Evolutionary conservation across 2,797 vertebrate species (phyloP), one percentile per base, ranked within the genome.

Genomic region (Lepus oiostolus): DNA sequence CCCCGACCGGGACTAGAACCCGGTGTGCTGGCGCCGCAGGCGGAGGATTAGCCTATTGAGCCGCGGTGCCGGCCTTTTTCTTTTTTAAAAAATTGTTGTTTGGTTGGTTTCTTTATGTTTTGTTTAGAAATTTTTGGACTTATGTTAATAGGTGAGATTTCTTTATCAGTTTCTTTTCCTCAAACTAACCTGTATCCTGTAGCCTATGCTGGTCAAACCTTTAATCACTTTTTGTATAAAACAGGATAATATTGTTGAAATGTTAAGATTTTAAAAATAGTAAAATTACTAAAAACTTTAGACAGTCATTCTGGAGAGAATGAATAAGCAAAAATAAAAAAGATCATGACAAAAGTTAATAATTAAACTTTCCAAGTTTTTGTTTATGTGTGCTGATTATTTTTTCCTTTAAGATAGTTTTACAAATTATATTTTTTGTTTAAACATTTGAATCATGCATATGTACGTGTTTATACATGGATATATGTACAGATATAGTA

Each of bases 401-500:
- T 71, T 60, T 82, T 79, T 71, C 54, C 22, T 4, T 47, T 82
- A 13, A 42, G 62, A 12, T 63, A 74, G 67, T 75, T 62, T 68
- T 87, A 82, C 16, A 71, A 32, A 54, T 87, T 71, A 7, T 72
- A 62, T 52, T 28, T 58, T 62, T 94, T 84, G 58, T n/a, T 92
- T 72, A 65, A 91, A 47, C 50, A 28, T 42, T 54, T 90, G 65
- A 77, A 63, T 24, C 5, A 71, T 72, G 63, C 19, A 17, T 32
- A 50, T 68, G 4, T 58, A 58, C 19, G 54, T 12, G 11, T 16
- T 16, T 58, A 58, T 58, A 16, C 19, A 21, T 21, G 1, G 24
- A 67, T 32, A 52, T 68, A 50, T 32, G n/a, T 58, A 47, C 42
- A 47, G n/a, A 32, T 54, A n/a, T 58, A 38, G 35, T 24, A 62